A percentile compares a stretch with the other conserved stretches of the same genome.
These are phyloP conservation scores for Cephus pygmeus DNA, from an alignment of 2,888 invertebrate genomes.

Conservation along the genomic window DNA sequence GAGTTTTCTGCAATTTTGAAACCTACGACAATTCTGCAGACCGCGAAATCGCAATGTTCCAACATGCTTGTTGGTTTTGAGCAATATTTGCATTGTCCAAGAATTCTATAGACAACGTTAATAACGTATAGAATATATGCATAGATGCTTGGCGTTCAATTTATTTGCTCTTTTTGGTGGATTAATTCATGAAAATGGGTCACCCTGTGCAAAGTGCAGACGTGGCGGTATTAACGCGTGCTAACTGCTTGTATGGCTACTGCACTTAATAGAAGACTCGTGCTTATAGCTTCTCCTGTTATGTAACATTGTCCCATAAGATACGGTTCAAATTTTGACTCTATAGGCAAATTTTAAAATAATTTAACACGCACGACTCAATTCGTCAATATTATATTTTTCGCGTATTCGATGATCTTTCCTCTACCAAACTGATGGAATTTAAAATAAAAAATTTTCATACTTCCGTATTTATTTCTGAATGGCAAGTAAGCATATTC, in stretches of 20 bases:
- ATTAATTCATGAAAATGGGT: not conserved
- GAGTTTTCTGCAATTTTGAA: no score
- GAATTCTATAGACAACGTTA: not conserved
- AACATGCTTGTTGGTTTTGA: not conserved
- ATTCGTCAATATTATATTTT: not conserved
- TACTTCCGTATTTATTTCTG: no score
- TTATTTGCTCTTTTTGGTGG: not conserved
- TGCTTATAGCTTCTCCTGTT: not conserved
- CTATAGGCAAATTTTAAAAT: not conserved
- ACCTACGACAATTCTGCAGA: not conserved
- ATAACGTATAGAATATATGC: not conserved
- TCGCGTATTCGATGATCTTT: not conserved
- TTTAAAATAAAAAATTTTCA: not conserved
- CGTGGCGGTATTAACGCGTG: not conserved
- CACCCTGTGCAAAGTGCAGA: not conserved
- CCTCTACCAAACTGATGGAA: not conserved
- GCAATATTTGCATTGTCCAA: not conserved
- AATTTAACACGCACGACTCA: not conserved
- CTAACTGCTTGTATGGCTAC: not conserved
- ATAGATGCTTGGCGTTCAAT: not conserved
- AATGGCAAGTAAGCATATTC: not conserved
- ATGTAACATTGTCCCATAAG: not conserved
- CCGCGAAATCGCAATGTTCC: not conserved
- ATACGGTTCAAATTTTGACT: not conserved
- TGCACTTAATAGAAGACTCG: not conserved